Evolutionary conservation across 2,888 invertebrate genomes (phyloP).

Genomic region (Conistra vaccinii): DNA sequence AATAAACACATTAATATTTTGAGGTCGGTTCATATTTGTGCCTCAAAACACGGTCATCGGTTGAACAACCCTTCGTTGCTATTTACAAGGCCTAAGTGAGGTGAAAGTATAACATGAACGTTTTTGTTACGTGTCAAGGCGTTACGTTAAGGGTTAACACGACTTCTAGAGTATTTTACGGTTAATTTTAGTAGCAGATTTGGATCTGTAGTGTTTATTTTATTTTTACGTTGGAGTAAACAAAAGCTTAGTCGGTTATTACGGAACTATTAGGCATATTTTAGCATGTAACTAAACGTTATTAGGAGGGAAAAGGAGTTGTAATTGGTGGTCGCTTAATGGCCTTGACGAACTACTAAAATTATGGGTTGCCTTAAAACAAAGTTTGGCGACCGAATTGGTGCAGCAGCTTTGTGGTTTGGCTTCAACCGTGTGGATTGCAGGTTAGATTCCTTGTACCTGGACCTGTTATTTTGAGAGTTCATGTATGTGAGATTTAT

Average conservation of each 20-base stretch:
- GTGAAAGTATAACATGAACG: constrained; percentile 39
- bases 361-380: constrained; percentile 31
- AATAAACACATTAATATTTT: constrained; percentile 54
- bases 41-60: constrained; percentile 35
- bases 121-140: constrained; percentile 35
- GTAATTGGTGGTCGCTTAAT: constrained; percentile 38
- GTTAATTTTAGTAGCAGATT: constrained; percentile 45
- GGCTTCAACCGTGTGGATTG: not conserved
- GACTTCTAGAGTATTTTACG: constrained; percentile 37
- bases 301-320: constrained; percentile 21
- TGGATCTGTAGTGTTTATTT: constrained; percentile 34
- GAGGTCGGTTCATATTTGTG: constrained; percentile 40
- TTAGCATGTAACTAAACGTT: constrained; percentile 3
- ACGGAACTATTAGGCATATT: constrained; percentile 31
- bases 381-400: constrained; percentile 26
- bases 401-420: constrained; percentile 1
- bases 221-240: constrained; percentile 20
- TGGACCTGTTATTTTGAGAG: not conserved
- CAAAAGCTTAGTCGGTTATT: constrained; percentile 25
- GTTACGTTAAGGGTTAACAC: constrained; percentile 29
- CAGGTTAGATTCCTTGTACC: not conserved
- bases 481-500: not conserved
- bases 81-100: constrained; percentile 39
- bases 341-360: constrained; percentile 17
- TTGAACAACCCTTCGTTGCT: constrained; percentile 45